Conservation (phyloP, 2,797 vertebrate genomes). For the Philypnodon macrostomus region DNA sequence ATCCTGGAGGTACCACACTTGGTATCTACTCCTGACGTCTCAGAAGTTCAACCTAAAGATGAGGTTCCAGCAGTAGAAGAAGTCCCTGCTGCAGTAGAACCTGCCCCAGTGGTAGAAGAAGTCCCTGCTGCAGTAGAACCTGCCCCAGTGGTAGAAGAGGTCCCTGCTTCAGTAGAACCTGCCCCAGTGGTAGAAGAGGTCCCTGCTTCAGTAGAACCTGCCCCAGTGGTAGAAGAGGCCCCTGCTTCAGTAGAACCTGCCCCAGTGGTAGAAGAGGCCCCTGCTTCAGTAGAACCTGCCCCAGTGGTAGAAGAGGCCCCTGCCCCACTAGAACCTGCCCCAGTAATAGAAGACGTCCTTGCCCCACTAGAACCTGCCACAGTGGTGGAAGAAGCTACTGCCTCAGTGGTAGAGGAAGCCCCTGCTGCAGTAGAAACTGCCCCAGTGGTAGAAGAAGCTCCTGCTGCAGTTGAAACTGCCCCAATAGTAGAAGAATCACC, state of each 20-base stretch:
- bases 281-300: conserved; percentile 8
- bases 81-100: neutral
- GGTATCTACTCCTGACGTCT: conserved; percentile 2
- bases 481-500: conserved; percentile 6
- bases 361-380: conserved; percentile 2
- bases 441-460: conserved; percentile 4
- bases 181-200: conserved; percentile 8
- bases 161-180: neutral
- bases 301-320: conserved; percentile 9
- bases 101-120: conserved; percentile 8
- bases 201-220: neutral
- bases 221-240: conserved; percentile 9
- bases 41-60: conserved; percentile 15
- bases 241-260: conserved; percentile 9
- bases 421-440: conserved; percentile 1
- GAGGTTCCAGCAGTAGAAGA: conserved; percentile 17
- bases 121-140: neutral
- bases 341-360: conserved; percentile 1
- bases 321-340: neutral
- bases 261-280: conserved; percentile 14
- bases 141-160: conserved; percentile 9
- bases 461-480: neutral
- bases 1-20: conserved; percentile 27
- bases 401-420: conserved; percentile 1
- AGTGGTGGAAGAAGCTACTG: neutral